These are phyloP conservation scores for Resseliella maxima DNA, from an alignment of 2,888 invertebrate genomes.

Conservation along the genomic window DNA sequence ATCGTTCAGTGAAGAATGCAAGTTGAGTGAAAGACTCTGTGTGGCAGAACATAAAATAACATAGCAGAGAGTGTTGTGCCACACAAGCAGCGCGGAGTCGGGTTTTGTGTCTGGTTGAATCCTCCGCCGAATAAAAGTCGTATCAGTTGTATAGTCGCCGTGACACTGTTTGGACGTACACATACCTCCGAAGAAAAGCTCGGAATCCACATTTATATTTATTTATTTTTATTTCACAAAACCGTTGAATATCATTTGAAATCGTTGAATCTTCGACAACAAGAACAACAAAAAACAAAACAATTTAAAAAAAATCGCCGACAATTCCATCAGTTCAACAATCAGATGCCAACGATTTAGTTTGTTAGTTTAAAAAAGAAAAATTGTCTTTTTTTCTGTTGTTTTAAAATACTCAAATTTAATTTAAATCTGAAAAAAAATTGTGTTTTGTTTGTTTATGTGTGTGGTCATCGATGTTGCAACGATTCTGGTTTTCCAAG, in stretches of 20 bases:
- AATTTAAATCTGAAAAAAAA: background rate
- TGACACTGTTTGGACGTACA: slow-evolving; percentile 58
- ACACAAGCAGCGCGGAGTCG: background rate
- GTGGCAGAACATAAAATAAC: background rate
- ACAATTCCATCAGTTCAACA: background rate
- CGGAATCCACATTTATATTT: background rate
- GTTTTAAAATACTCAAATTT: background rate
- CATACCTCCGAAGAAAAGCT: slow-evolving; percentile 43
- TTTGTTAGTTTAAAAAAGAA: background rate
- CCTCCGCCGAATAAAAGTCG: slow-evolving; percentile 27
- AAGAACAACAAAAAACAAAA: background rate
- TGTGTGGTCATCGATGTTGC: slow-evolving; percentile 17
- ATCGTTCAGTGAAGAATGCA: background rate
- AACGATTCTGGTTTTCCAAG: slow-evolving; percentile 23
- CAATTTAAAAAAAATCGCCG: background rate
- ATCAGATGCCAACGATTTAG: background rate
- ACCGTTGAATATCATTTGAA: background rate
- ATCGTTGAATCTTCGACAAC: background rate
- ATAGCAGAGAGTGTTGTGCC: background rate
- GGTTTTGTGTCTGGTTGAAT: background rate
- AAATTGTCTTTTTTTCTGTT: background rate
- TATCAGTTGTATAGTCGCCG: slow-evolving; percentile 58
- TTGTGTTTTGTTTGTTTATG: background rate
- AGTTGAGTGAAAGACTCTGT: too few relatives aligned
- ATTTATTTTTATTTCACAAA: background rate